Evolutionary conservation across 2,797 vertebrate species (phyloP).

Genomic region (Bryconaethiops microstoma): DNA sequence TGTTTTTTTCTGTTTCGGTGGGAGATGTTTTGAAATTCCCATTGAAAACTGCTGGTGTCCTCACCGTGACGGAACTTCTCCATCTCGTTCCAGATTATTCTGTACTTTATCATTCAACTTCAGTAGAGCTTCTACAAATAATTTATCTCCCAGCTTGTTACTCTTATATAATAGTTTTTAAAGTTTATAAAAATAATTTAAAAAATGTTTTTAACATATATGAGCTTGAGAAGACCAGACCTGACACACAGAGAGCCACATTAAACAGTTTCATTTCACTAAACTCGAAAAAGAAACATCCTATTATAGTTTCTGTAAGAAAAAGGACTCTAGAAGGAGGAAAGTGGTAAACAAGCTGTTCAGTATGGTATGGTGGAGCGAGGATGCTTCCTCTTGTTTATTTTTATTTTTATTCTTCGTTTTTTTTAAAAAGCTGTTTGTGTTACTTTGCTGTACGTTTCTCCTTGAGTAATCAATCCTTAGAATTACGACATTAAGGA

Average conservation of each 20-base stretch:
- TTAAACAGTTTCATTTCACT: neutral
- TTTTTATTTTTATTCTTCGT: too few species aligned
- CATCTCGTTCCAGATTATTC: neutral
- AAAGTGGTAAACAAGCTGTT: too few species aligned
- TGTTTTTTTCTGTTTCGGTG: constrained; percentile 16
- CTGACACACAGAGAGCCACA: constrained; percentile 1
- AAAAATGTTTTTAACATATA: constrained; percentile 42
- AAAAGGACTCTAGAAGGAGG: too few species aligned
- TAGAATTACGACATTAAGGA: constrained; percentile 65
- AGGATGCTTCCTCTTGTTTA: too few species aligned
- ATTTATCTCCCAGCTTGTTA: neutral
- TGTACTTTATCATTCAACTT: neutral
- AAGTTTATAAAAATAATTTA: neutral
- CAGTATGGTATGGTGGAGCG: too few species aligned
- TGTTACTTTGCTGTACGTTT: neutral
- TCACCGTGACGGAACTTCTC: constrained; percentile 58
- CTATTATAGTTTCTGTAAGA: too few species aligned
- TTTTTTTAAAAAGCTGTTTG: too few species aligned
- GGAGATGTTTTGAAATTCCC: constrained; percentile 72
- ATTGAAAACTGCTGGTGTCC: constrained; percentile 61
- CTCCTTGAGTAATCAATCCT: constrained; percentile 49
- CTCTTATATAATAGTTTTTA: neutral
- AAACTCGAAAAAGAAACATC: too few species aligned
- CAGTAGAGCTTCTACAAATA: neutral
- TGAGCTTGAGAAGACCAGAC: constrained; percentile 48